Evolutionary conservation across 2,797 vertebrate species (phyloP).

Genomic region (Smutsia temminckii): DNA sequence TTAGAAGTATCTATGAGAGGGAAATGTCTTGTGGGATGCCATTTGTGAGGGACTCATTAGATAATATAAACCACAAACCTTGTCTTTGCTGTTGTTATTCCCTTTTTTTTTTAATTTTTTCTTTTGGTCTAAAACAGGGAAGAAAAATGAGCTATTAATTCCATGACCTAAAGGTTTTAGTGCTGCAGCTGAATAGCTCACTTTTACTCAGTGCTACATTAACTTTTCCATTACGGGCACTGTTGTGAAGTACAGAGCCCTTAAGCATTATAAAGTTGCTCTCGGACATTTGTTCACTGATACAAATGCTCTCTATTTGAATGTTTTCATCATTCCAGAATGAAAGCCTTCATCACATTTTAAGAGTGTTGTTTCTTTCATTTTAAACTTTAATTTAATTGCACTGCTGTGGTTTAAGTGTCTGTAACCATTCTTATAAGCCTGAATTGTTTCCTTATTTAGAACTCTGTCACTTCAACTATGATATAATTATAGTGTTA

Average conservation of each 20-base stretch:
- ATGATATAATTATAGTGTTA: neutral
- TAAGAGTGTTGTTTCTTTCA: slow-evolving; percentile 73
- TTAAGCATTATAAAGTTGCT: slow-evolving; percentile 85
- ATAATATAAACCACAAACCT: neutral
- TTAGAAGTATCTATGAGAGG: neutral
- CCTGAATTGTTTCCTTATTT: neutral
- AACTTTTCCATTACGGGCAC: slow-evolving; percentile 94
- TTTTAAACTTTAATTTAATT: slow-evolving; percentile 43
- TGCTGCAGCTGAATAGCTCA: slow-evolving; percentile 89
- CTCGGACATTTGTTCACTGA: slow-evolving; percentile 77
- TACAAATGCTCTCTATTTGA: slow-evolving; percentile 72
- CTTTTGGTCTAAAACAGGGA: slow-evolving; percentile 69
- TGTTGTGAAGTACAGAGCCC: slow-evolving; percentile 91
- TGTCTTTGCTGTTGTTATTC: neutral
- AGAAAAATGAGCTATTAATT: slow-evolving; percentile 91
- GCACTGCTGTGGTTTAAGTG: neutral
- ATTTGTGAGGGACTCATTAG: slow-evolving; percentile 2
- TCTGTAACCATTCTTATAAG: slow-evolving; percentile 45
- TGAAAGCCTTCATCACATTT: slow-evolving; percentile 75
- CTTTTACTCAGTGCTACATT: slow-evolving; percentile 95
- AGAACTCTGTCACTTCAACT: neutral
- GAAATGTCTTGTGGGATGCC: slow-evolving; percentile 20
- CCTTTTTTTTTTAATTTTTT: neutral
- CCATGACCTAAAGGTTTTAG: slow-evolving; percentile 87
- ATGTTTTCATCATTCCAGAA: slow-evolving; percentile 67